Conservation (phyloP, 1,140 invertebrate genomes). For the Plectrocnemia conspersa region DNA sequence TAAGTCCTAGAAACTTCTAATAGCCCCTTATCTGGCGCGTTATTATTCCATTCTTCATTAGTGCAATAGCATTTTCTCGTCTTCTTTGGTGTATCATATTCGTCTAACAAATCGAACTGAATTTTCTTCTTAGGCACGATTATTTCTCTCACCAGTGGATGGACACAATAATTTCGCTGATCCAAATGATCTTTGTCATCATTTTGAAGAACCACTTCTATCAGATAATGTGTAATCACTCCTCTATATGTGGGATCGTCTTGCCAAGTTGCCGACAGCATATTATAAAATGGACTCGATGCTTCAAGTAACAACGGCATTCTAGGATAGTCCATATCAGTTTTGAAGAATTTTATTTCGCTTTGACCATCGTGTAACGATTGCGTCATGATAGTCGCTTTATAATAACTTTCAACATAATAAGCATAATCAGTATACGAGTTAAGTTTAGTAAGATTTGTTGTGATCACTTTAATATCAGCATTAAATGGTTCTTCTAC, state of each 20-base stretch:
- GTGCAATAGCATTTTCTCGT: background rate
- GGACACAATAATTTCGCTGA: slow-evolving; percentile 55
- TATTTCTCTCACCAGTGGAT: slow-evolving; percentile 8
- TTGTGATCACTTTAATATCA: slow-evolving; percentile 9
- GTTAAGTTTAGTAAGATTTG: slow-evolving; percentile 51
- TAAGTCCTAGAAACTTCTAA: background rate
- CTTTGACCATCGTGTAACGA: slow-evolving; percentile 46
- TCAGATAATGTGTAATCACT: slow-evolving; percentile 58
- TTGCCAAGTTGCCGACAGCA: slow-evolving; percentile 59
- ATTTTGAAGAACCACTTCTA: slow-evolving; percentile 45
- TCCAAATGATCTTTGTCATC: slow-evolving; percentile 47
- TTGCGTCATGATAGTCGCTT: slow-evolving; percentile 17
- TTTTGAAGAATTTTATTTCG: slow-evolving; percentile 57
- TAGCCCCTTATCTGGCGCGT: background rate
- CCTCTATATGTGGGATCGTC: slow-evolving; percentile 61
- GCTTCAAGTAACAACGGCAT: slow-evolving; percentile 51
- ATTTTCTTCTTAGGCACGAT: slow-evolving; percentile 4
- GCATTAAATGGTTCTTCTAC: slow-evolving; percentile 35
- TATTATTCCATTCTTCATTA: background rate
- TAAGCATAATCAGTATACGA: slow-evolving; percentile 64
- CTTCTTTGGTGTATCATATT: background rate
- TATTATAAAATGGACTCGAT: slow-evolving; percentile 40
- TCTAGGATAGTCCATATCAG: slow-evolving; percentile 55
- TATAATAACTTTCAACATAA: slow-evolving; percentile 58
- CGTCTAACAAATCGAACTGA: no score